Evolutionary conservation across 2,888 invertebrate genomes (phyloP), one percentile per base, ranked within the genome.

Genomic region (Colostygia pectinataria): DNA sequence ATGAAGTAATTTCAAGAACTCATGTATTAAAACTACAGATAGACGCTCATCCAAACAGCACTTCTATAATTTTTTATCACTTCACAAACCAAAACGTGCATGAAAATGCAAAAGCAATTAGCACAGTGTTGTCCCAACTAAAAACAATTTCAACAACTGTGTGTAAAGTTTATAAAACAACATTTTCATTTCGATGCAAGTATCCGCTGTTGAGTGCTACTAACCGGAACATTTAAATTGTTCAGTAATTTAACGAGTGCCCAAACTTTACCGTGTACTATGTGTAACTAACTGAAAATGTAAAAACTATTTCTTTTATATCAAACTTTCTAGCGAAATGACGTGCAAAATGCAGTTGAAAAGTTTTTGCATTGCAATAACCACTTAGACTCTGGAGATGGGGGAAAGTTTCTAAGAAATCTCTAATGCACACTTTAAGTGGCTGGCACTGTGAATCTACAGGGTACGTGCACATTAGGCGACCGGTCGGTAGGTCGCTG

Each of bases 161-260:
- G 7, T 20, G 39, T 32, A 39, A 40, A 47, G 25, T 27, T 37
- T 41, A 13, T 23, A 36, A 46, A 39, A 48, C 32, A 47, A 13
- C 43, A 43, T 39, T 52, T 53, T 40, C 25, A 47, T 48, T 32
- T 47, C 36, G 31, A 43, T 42, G 39, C 31, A 45, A 41, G 41
- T 51, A 33, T 50, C 37, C 47, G 23, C 3, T 29, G 29, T 10
- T 20, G 32, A 46, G 34, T 41, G 43, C 32, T 25, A 15, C 38
- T 39, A 59, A 55, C 47, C 55, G 53, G 59, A 63, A 66, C 52
- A 59, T 64, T 59, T 60, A 58, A 63, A 65, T 66, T 62, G 60
- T 63, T 64, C 41, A 39, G 53, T 55, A 56, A 61, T 64, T 61
- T 65, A 32, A 50, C 57, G 57, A 62, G 56, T 42, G 55, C 53